Conservation (phyloP, 2,113 vertebrate species). For the Datnioides undecimradiatus region DNA sequence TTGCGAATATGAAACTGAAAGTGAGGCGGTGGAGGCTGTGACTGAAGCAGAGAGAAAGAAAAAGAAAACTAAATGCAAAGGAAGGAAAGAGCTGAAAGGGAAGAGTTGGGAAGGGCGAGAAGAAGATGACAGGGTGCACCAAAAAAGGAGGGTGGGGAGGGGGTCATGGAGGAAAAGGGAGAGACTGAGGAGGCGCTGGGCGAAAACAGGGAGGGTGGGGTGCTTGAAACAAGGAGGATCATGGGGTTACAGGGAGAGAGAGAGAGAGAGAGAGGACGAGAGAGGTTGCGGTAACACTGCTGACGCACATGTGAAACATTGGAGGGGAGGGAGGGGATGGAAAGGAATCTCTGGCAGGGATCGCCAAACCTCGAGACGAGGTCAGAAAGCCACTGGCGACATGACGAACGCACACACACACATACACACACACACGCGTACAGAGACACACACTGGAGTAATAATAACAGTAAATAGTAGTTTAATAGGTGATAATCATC, state of each 20-base stretch:
- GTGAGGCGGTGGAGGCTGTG: not conserved
- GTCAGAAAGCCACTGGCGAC: conserved; percentile 83
- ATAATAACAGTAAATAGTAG: conserved; percentile 65
- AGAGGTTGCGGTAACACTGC: conserved; percentile 75
- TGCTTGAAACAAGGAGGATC: conserved; percentile 48
- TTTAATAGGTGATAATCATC: conserved; percentile 73
- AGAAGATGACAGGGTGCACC: not conserved
- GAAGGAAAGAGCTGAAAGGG: too few species aligned
- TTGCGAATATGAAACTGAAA: not conserved
- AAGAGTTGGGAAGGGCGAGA: not conserved
- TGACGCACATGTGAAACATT: conserved; percentile 80
- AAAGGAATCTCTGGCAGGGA: conserved; percentile 80
- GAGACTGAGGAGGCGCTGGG: not conserved
- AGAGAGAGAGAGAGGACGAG: conserved; percentile 7
- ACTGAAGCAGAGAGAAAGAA: too few species aligned
- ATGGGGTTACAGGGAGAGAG: conserved; percentile 39
- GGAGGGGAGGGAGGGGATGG: conserved; percentile 70
- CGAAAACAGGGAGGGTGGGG: conserved; percentile 53
- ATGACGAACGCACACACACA: conserved; percentile 57
- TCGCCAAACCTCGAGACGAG: conserved; percentile 80
- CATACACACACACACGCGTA: conserved; percentile 33
- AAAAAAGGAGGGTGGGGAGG: not conserved
- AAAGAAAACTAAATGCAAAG: too few species aligned
- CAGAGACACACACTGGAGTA: conserved; percentile 32
- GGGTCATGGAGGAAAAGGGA: not conserved